phyloP scores from a whole-genome alignment of 2,797 vertebrate genomes.

The Mastacembelus armatus region DNA sequence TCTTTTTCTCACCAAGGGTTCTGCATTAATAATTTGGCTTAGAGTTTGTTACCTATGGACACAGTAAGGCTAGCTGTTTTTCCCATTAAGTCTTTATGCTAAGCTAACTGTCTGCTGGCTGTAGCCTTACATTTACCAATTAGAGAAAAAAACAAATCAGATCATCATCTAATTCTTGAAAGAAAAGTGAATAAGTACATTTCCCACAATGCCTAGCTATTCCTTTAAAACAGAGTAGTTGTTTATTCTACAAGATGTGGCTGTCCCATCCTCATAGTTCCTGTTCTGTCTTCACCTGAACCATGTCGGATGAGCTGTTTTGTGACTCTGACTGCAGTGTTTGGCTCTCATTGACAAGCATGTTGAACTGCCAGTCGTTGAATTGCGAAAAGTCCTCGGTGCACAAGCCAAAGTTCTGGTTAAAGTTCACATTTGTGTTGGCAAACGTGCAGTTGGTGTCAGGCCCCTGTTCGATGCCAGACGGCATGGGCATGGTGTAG shows the following conservation, averaged over 20 bases:
- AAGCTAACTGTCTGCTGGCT: background rate
- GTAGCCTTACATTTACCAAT: too few species aligned
- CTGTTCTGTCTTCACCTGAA: conserved; percentile 77
- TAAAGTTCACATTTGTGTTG: conserved; percentile 67
- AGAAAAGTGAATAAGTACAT: background rate
- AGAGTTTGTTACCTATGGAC: too few species aligned
- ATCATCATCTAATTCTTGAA: too few species aligned
- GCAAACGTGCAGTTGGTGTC: conserved; percentile 30
- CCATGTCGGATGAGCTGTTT: conserved; percentile 39
- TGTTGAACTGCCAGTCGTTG: conserved; percentile 79
- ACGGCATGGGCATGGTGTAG: background rate
- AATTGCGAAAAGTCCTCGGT: conserved; percentile 72
- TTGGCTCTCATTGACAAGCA: conserved; percentile 77
- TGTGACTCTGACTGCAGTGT: conserved; percentile 55
- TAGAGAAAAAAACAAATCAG: too few species aligned
- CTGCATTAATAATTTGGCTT: background rate
- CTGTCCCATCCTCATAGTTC: conserved; percentile 61
- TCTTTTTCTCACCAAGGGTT: background rate
- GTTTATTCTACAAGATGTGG: background rate
- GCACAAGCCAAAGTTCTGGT: conserved; percentile 36
- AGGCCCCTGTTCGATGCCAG: conserved; percentile 21
- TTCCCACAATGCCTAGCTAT: conserved; percentile 9
- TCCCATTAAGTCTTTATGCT: background rate
- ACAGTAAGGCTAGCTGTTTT: background rate
- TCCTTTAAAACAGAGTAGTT: background rate